Base-by-base conservation (phyloP, 2,113 vertebrate species). In the Cochlearius cochlearius region DNA sequence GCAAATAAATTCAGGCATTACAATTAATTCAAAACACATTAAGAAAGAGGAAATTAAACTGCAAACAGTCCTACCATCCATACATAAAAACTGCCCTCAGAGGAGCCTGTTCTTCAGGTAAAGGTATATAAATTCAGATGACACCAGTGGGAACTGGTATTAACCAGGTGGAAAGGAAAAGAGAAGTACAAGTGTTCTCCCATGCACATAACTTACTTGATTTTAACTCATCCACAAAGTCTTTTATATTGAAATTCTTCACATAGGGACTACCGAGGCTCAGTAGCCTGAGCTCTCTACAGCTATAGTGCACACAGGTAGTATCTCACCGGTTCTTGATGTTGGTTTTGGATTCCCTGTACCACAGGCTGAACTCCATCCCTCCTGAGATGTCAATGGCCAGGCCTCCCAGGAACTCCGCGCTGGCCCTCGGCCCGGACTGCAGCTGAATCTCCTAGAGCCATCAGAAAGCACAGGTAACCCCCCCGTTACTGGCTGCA, bases 281-380 rank as follows among this genome's bases (percentile, higher is more conserved):
- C 30, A 68, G 63, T 36, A 94, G 14, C 25, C 53, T 58, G 81
- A 62, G 73, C n/a, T 88, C 45, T 32, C 56, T 45, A 78, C 21
- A 90, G 21, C 76, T 79, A 10, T 7, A 86, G 34, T 1, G 0
- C 3, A 2, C 12, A 29, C 41, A 56, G 32, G n/a, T 49, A 68
- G 50, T 82, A 68, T 91, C 98, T 97, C 98, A 99, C 99, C 99
- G 97, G 97, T 99, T 99, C 97, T 99, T 99, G 96, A 99, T 98
- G 21, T 97, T 99, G 81, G 99, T 99, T 98, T 99, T 99, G 94
- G 99, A 99, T 98, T 99, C 99, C 73, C 99, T 98, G 98, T 99
- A 99, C 99, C 99, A 99, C 76, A 99, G 98, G 97, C 99, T 99
- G 97, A 99, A 99, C 93, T 99, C 99, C 99, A 99, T 99, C 79